Conservation (phyloP, 2,113 vertebrate species). For the Eudyptes chrysolophus region DNA sequence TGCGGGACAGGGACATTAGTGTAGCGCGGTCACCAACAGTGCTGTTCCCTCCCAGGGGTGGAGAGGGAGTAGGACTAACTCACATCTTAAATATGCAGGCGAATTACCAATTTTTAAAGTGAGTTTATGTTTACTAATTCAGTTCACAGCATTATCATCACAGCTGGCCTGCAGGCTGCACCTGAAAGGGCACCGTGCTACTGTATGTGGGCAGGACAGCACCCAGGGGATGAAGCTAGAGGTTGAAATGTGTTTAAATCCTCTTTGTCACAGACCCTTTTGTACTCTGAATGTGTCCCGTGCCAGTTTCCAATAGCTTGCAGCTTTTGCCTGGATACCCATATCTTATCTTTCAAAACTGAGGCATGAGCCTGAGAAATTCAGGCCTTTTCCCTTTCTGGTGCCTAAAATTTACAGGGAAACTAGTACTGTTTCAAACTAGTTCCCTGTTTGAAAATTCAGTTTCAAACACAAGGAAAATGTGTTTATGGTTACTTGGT, state of each 20-base stretch:
- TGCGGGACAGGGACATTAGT: fast-evolving
- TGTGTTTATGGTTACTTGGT: background rate
- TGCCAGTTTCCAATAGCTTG: background rate
- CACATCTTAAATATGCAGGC: background rate
- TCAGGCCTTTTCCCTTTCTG: background rate
- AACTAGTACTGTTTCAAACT: background rate
- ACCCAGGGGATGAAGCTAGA: background rate
- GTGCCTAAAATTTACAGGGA: background rate
- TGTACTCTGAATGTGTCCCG: background rate
- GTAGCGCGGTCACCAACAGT: background rate
- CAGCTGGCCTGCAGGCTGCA: background rate
- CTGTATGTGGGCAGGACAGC: fast-evolving
- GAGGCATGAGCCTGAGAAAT: background rate
- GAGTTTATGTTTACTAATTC: background rate
- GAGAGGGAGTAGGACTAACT: background rate
- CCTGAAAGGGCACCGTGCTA: background rate
- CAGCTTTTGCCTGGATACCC: background rate
- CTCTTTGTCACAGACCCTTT: background rate
- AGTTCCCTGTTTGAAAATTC: background rate
- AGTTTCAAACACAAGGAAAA: background rate
- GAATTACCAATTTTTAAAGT: background rate
- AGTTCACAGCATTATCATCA: background rate
- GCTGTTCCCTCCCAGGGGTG: background rate
- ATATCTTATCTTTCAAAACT: background rate
- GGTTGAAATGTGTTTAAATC: background rate